A percentile compares a stretch with the other conserved stretches of the same genome.
Evolutionary conservation across 1,140 invertebrate species (phyloP).

Genomic region (Saccostrea cuccullata): DNA sequence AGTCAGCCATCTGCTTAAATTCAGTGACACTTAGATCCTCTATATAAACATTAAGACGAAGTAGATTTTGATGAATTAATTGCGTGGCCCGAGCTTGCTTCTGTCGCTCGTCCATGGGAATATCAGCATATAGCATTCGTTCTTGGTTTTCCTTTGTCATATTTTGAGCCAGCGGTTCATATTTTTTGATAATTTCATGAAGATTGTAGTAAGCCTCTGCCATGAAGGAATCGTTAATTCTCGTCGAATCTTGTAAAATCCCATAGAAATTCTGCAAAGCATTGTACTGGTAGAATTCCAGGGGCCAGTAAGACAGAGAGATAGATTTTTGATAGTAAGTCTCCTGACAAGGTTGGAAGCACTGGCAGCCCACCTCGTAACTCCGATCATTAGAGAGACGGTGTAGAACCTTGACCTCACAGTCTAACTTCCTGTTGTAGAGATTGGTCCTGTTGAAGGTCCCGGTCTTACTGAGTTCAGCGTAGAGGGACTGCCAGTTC

Average conservation of each 20-base stretch:
- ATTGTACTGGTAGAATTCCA: constrained; percentile 73
- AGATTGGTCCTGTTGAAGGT: constrained; percentile 7
- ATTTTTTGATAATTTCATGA: constrained; percentile 40
- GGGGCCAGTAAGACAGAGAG: constrained; percentile 75
- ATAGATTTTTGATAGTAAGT: constrained; percentile 73
- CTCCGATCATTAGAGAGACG: constrained; percentile 69
- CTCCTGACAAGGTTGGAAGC: constrained; percentile 73
- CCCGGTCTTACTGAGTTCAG: not conserved
- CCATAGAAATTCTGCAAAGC: constrained; percentile 66
- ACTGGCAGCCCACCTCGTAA: constrained; percentile 70
- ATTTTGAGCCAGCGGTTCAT: constrained; percentile 47
- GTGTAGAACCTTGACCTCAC: constrained; percentile 67
- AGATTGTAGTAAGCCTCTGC: constrained; percentile 67
- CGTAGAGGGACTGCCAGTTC: constrained; percentile 62
- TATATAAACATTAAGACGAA: constrained; percentile 74
- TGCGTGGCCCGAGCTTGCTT: constrained; percentile 63
- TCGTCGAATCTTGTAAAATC: constrained; percentile 16
- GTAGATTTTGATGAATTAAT: constrained; percentile 72
- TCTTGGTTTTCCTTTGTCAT: constrained; percentile 41
- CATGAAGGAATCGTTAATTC: constrained; percentile 64
- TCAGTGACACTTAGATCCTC: constrained; percentile 75
- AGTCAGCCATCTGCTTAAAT: constrained; percentile 73
- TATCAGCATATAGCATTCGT: constrained; percentile 37
- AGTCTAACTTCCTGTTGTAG: constrained; percentile 59
- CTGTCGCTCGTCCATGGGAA: constrained; percentile 49